Evolutionary conservation across 2,888 invertebrate species (phyloP).

Genomic region (Ichneumoninae sp.): DNA sequence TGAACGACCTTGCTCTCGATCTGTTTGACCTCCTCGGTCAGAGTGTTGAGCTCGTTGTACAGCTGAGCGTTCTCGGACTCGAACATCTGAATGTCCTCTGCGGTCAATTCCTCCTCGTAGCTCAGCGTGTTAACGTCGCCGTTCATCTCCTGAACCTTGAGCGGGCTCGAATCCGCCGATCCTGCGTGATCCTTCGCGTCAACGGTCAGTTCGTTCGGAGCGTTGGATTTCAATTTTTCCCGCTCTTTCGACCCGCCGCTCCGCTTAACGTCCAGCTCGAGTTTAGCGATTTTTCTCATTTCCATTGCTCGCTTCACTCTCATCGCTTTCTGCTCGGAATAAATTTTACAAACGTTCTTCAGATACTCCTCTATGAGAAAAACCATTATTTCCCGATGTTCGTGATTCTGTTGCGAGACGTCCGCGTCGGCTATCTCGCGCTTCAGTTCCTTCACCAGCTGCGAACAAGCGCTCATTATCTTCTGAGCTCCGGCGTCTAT

Average conservation of each 20-base stretch:
- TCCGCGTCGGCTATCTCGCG: constrained; percentile 86
- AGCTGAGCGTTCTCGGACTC: constrained; percentile 96
- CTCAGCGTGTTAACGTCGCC: constrained; percentile 74
- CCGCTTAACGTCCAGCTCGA: constrained; percentile 85
- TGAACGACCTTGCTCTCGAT: constrained; percentile 97
- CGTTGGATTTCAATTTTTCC: constrained; percentile 72
- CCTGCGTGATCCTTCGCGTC: constrained; percentile 37
- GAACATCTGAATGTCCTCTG: constrained; percentile 96
- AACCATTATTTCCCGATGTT: constrained; percentile 91
- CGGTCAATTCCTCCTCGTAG: constrained; percentile 89
- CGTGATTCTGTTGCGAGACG: constrained; percentile 88
- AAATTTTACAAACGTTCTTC: constrained; percentile 94
- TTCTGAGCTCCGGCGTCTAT: constrained; percentile 94
- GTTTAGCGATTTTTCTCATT: constrained; percentile 91
- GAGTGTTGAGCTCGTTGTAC: constrained; percentile 93
- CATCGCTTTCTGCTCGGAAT: constrained; percentile 94
- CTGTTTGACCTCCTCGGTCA: constrained; percentile 95
- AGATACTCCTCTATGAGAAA: constrained; percentile 92
- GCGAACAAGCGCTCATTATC: constrained; percentile 92
- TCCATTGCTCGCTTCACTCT: constrained; percentile 94
- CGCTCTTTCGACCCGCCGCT: constrained; percentile 68
- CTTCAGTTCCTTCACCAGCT: constrained; percentile 91
- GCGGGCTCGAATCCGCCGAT: constrained; percentile 74
- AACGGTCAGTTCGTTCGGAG: constrained; percentile 69
- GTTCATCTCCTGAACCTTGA: constrained; percentile 81